Percentiles rank a stretch among this genome's conserved stretches.
Conservation (phyloP, 2,888 invertebrate species). For the Sphinx pinastri region DNA sequence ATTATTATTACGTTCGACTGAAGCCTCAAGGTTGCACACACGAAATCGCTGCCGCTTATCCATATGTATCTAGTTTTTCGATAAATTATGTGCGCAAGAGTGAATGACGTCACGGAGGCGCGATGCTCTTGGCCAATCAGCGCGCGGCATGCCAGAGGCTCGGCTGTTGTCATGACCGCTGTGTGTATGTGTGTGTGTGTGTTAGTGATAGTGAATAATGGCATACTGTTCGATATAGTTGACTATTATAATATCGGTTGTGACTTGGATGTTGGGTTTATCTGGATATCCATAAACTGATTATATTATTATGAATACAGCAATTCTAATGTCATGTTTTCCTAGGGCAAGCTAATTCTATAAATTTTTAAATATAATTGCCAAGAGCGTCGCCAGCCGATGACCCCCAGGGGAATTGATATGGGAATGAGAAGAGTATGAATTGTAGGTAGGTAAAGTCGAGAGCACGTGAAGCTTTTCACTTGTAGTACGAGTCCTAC, state of each 20-base stretch:
- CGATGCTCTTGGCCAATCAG: slow-evolving; percentile 64
- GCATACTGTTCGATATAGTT: background rate
- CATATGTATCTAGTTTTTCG: slow-evolving; percentile 46
- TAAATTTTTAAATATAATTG: too few species aligned
- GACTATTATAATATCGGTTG: background rate
- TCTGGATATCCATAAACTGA: background rate
- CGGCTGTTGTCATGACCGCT: slow-evolving; percentile 67
- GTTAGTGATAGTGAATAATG: slow-evolving; percentile 42
- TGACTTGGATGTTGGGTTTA: background rate
- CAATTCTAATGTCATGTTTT: too few species aligned
- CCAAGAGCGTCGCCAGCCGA: too few species aligned
- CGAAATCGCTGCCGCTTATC: slow-evolving; percentile 52
- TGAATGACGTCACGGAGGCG: slow-evolving; percentile 71
- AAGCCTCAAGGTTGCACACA: background rate
- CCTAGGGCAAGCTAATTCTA: too few species aligned
- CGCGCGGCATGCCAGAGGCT: slow-evolving; percentile 61
- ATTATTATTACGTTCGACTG: too few species aligned
- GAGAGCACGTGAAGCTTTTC: too few species aligned
- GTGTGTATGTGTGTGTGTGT: slow-evolving; percentile 41
- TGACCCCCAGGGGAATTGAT: too few species aligned
- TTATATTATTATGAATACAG: too few species aligned
- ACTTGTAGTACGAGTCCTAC: too few species aligned
- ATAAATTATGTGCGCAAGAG: slow-evolving; percentile 59
- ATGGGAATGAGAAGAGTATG: too few species aligned
- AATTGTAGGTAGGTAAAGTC: too few species aligned